Conservation (phyloP, 2,888 invertebrate genomes). For the Unio delphinus region DNA sequence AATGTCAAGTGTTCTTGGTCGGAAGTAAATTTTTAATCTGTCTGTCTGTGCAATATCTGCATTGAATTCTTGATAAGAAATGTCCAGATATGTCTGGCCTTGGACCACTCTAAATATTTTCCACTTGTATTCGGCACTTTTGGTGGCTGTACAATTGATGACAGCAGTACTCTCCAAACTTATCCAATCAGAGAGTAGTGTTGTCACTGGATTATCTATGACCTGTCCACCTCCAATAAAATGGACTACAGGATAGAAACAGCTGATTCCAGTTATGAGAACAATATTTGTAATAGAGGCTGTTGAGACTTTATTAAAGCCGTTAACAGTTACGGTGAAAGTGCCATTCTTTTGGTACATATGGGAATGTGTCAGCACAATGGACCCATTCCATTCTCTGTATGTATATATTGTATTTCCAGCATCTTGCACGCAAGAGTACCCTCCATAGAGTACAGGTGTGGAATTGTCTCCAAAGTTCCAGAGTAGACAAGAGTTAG, state of each 20-base stretch:
- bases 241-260: constrained; percentile 45
- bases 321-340: constrained; percentile 31
- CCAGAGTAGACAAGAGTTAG: constrained; percentile 45
- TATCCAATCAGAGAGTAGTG: constrained; percentile 40
- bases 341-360: constrained; percentile 39
- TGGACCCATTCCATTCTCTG: constrained; percentile 8
- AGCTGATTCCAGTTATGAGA: constrained; percentile 44
- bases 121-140: constrained; percentile 41
- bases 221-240: constrained; percentile 49
- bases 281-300: constrained; percentile 29
- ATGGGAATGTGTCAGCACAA: constrained; percentile 26
- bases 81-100: constrained; percentile 40
- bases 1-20: constrained; percentile 32
- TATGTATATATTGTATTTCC: constrained; percentile 13
- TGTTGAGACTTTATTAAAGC: constrained; percentile 40
- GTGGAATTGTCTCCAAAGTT: constrained; percentile 42
- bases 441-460: constrained; percentile 23
- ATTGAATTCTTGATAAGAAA: constrained; percentile 26
- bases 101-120: constrained; percentile 30
- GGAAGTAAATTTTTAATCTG: constrained; percentile 44
- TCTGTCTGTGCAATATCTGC: constrained; percentile 17
- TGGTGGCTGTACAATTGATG: constrained; percentile 42
- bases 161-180: constrained; percentile 45
- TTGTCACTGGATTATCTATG: constrained; percentile 37
- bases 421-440: constrained; percentile 17